Percentiles rank a stretch among this genome's conserved stretches.
phyloP scores from a whole-genome alignment of 2,797 vertebrate species.

The Sitta carolinensis region DNA sequence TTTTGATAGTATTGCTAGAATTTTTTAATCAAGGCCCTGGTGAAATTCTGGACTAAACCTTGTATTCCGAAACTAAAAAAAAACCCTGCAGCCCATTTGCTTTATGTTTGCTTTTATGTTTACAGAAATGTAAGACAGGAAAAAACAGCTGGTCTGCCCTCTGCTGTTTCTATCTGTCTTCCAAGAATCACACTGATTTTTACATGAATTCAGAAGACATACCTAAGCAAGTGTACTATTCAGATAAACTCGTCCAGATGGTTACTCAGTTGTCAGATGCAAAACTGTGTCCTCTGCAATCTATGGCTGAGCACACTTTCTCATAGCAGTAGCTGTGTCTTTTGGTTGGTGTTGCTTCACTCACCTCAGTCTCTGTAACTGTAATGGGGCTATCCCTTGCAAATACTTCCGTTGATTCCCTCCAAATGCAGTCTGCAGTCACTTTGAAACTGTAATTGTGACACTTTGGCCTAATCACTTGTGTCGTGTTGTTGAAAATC shows the following conservation, averaged over 20 bases:
- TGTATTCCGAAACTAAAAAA: slow-evolving; percentile 39
- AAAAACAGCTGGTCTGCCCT: slow-evolving; percentile 48
- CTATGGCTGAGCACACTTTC: slow-evolving; percentile 77
- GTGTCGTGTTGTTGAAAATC: slow-evolving; percentile 93
- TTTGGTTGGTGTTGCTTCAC: slow-evolving; percentile 92
- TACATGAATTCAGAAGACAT: slow-evolving; percentile 10
- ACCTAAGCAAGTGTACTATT: neutral
- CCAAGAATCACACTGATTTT: neutral
- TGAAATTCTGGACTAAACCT: slow-evolving; percentile 54
- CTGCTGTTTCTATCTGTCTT: slow-evolving; percentile 51
- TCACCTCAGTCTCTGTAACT: slow-evolving; percentile 89
- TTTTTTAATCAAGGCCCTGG: slow-evolving; percentile 62
- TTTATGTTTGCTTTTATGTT: slow-evolving; percentile 12
- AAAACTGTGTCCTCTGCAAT: slow-evolving; percentile 77
- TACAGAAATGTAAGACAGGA: slow-evolving; percentile 16
- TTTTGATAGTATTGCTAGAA: slow-evolving; percentile 62
- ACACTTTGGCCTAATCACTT: slow-evolving; percentile 92
- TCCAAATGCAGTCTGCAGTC: slow-evolving; percentile 94
- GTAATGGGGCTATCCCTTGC: slow-evolving; percentile 98
- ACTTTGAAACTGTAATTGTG: slow-evolving; percentile 90
- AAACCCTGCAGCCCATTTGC: slow-evolving; percentile 29
- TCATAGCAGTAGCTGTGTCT: slow-evolving; percentile 90
- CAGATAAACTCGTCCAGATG: neutral
- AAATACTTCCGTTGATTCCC: slow-evolving; percentile 97
- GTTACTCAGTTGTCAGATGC: slow-evolving; percentile 73